Evolutionary conservation across 2,113 vertebrate species (phyloP), one percentile per base, ranked within the genome.

Genomic region (Lepus europaeus): DNA sequence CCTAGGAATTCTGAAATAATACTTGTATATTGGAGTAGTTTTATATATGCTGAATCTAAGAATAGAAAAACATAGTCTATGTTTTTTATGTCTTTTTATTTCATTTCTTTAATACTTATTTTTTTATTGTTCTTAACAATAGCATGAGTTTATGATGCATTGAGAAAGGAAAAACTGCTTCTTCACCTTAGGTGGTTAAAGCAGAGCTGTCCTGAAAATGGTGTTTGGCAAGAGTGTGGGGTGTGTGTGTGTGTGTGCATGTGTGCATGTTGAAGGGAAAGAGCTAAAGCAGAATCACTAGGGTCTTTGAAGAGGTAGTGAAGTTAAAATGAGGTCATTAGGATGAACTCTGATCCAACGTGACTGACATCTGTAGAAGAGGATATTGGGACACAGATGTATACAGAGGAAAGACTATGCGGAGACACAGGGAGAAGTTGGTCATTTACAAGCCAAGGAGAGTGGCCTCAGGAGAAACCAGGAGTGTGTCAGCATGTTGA

Each of bases 51-150:
- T 89, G 76, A 68, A 39, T 72, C 33, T 86, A 89, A 92, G 76
- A 81, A 56, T 29, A 77, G 59, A 81, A 53, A 85, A 80, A n/a
- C 19, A 25, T 63, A 22, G 19, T 22, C 78, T 81, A 5, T 88
- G 63, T 86, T 84, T 77, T 90, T 13, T 66, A n/a, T 74, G 19
- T 78, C 36, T 82, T 78, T 72, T 73, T 29, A 64, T 70, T 91
- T 45, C 16, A 76, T 51, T 69, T 87, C 82, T 94, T 36, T 78
- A 59, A 63, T 68, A 22, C 22, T 77, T 39, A 2, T 77, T 56
- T 82, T 76, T 72, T 66, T 45, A 23, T 61, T 79, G 36, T 56
- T 45, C 33, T 93, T 92, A 73, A 63, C 51, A 69, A 91, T 19
- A 79, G 19, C 22, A 4, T 74, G n/a, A 74, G 49, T 56, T 94